These are phyloP conservation scores for Cyprinodon tularosa DNA, from an alignment of 2,113 vertebrate species.

Conservation along the genomic window DNA sequence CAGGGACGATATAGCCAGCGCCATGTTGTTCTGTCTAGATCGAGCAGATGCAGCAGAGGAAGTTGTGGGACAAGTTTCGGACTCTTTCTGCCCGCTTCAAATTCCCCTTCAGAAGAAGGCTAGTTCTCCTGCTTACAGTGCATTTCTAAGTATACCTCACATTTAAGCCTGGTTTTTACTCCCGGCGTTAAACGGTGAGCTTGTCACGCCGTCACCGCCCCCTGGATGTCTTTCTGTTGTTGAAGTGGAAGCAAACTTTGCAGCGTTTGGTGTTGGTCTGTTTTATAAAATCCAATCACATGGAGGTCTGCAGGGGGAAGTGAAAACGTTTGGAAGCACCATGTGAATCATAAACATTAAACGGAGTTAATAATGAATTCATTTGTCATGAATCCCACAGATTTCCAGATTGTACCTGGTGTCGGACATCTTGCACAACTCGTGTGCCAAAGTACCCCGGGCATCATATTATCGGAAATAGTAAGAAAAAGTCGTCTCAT, in stretches of 20 bases:
- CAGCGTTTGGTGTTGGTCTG: no score
- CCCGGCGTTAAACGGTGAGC: no score
- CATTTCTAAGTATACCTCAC: no score
- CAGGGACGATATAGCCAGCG: slow-evolving; percentile 71
- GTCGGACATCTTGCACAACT: slow-evolving; percentile 84
- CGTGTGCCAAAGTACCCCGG: slow-evolving; percentile 83
- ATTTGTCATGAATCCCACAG: slow-evolving; percentile 49
- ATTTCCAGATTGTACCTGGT: slow-evolving; percentile 82
- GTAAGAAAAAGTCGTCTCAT: slow-evolving; percentile 61
- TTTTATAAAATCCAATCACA: no score
- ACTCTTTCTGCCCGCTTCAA: slow-evolving; percentile 78
- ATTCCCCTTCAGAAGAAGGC: slow-evolving; percentile 82
- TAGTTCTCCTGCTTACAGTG: neutral
- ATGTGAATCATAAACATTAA: no score
- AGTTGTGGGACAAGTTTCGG: slow-evolving; percentile 78
- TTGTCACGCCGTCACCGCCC: no score
- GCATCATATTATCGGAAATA: slow-evolving; percentile 86
- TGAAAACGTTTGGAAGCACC: no score
- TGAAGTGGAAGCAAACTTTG: no score
- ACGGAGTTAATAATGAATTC: no score
- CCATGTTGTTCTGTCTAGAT: slow-evolving; percentile 83
- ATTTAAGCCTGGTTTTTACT: neutral
- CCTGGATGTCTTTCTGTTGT: no score
- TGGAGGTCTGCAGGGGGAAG: no score
- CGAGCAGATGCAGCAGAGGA: slow-evolving; percentile 83